Percentiles rank a stretch among this genome's conserved stretches.
Evolutionary conservation across 1,140 invertebrate genomes (phyloP).

Genomic region (Diorhabda elongata): DNA sequence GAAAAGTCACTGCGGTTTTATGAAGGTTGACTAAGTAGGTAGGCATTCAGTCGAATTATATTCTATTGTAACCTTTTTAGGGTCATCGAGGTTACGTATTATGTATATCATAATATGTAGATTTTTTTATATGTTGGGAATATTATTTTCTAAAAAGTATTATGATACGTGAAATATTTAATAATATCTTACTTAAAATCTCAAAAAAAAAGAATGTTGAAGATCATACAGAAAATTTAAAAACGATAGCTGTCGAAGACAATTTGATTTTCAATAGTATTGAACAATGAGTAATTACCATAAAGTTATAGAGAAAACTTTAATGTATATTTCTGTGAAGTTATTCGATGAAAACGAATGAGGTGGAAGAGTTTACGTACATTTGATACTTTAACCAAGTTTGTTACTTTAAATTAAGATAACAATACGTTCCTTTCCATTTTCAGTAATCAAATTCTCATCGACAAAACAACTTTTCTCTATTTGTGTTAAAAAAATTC

Average conservation of each 20-base stretch:
- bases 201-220: not conserved
- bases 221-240: not conserved
- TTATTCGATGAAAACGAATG: not conserved
- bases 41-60: not conserved
- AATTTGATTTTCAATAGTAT: not conserved
- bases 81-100: not conserved
- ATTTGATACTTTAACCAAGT: not conserved
- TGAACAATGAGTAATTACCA: not conserved
- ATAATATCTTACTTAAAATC: not conserved
- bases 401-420: not conserved
- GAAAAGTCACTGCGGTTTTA: not conserved
- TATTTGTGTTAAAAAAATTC: slow-evolving; percentile 5
- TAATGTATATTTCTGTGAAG: not conserved
- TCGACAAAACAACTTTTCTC: not conserved
- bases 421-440: not conserved
- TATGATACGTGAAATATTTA: not conserved
- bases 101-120: not conserved
- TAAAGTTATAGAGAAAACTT: not conserved
- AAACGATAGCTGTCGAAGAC: not conserved
- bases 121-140: not conserved
- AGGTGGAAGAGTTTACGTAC: not conserved
- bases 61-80: not conserved
- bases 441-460: not conserved
- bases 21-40: slow-evolving; percentile 2
- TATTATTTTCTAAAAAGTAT: not conserved